Evolutionary conservation across 2,113 vertebrate genomes (phyloP).

Genomic region (Panthera uncia): DNA sequence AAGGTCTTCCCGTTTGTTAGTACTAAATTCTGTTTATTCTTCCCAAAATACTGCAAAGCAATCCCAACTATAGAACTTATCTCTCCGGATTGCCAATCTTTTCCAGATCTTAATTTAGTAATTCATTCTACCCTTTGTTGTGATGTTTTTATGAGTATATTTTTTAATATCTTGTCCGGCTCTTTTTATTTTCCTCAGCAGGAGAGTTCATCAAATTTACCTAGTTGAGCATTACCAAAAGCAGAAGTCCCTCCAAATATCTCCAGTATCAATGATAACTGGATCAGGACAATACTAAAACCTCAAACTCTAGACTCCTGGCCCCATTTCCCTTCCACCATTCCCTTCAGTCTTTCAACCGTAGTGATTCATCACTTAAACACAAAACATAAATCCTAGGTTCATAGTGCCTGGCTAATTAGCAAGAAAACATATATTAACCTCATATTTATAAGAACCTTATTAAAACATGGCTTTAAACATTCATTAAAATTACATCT

Average conservation of each 20-base stretch:
- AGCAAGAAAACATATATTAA: not conserved
- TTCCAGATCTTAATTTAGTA: not conserved
- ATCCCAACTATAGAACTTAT: not conserved
- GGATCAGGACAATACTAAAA: not conserved
- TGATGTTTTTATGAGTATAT: not conserved
- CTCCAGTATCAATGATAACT: not conserved
- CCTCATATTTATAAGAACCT: not conserved
- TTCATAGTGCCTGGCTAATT: not conserved
- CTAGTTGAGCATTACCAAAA: not conserved
- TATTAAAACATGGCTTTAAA: not conserved
- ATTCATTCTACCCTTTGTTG: not conserved
- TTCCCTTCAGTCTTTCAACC: not conserved
- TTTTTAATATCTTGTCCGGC: not conserved
- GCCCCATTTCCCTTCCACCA: not conserved
- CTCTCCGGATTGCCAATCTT: not conserved
- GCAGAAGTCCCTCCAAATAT: not conserved
- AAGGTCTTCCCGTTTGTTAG: not conserved
- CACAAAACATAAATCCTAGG: not conserved
- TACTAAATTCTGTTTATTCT: not conserved
- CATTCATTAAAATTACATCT: not conserved
- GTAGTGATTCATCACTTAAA: not conserved
- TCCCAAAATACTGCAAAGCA: not conserved
- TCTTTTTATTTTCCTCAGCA: constrained; percentile 4
- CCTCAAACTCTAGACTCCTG: not conserved
- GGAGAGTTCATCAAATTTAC: not conserved